Conservation (phyloP, 1,140 invertebrate species). For the Polypedilum vanderplanki region DNA sequence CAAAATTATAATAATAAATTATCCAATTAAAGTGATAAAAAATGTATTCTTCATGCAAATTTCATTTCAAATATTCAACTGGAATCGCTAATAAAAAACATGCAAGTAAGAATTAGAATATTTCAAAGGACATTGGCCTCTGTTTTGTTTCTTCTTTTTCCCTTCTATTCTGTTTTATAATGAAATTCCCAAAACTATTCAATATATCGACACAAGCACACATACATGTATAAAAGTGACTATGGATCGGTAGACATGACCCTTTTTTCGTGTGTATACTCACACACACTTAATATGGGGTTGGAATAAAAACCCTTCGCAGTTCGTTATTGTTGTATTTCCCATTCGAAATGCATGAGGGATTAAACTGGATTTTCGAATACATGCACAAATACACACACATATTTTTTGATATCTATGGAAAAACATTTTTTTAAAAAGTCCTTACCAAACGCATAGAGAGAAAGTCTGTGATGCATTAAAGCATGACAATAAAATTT, state of each 20-base stretch:
- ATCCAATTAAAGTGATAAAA: too few relatives aligned
- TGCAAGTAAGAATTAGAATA: too few relatives aligned
- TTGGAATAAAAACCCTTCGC: neutral
- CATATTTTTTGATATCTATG: neutral
- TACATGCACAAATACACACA: slow-evolving; percentile 1
- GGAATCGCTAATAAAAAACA: too few relatives aligned
- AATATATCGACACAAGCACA: neutral
- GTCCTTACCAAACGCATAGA: neutral
- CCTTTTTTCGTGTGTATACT: neutral
- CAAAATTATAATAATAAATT: too few relatives aligned
- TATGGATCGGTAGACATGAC: neutral
- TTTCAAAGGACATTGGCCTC: too few relatives aligned
- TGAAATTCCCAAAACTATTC: too few relatives aligned
- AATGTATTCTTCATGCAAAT: too few relatives aligned
- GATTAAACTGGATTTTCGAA: slow-evolving; percentile 26
- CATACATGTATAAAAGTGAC: neutral
- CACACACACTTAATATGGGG: neutral
- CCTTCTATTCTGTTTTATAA: too few relatives aligned
- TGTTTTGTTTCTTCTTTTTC: too few relatives aligned
- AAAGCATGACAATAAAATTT: slow-evolving; percentile 15
- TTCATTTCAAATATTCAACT: too few relatives aligned
- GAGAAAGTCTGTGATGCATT: slow-evolving; percentile 6
- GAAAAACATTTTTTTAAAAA: neutral
- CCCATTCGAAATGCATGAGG: slow-evolving; percentile 9
- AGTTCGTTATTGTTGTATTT: neutral